A percentile compares a stretch with the other conserved stretches of the same genome.
These are phyloP conservation scores for Dipodomys spectabilis DNA, from an alignment of 2,113 vertebrate genomes.

Conservation along the genomic window DNA sequence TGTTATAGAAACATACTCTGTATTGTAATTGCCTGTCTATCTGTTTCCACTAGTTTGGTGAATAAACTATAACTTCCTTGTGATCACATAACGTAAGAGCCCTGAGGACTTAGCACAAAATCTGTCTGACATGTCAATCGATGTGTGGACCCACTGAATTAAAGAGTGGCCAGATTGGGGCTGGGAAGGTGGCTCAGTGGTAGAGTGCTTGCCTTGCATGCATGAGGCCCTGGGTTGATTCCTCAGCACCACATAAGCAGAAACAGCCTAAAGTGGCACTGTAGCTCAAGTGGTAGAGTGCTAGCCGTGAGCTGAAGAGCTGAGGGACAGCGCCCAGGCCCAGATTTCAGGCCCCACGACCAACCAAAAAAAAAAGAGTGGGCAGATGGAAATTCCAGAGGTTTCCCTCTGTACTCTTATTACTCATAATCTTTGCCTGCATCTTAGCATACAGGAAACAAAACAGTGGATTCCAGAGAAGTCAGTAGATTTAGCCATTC, in stretches of 20 bases:
- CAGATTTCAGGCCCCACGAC: too few relatives aligned
- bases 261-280: too few relatives aligned
- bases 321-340: too few relatives aligned
- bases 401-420: neutral
- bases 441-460: neutral
- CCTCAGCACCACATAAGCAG: too few relatives aligned
- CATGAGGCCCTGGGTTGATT: too few relatives aligned
- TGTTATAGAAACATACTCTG: constrained; percentile 11
- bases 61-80: constrained; percentile 42
- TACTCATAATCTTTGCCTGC: neutral
- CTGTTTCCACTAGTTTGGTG: constrained; percentile 24
- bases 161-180: neutral
- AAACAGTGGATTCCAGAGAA: constrained; percentile 36
- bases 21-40: constrained; percentile 26
- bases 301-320: too few relatives aligned
- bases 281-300: too few relatives aligned
- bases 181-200: too few relatives aligned
- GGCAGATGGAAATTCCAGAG: constrained; percentile 6
- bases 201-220: too few relatives aligned
- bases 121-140: constrained; percentile 40
- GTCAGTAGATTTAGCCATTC: neutral
- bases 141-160: constrained; percentile 28
- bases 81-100: neutral
- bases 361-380: neutral
- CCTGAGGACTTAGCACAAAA: constrained; percentile 2